Percentiles rank a stretch among this genome's conserved stretches.
phyloP scores from a whole-genome alignment of 2,797 vertebrate species.

The Rallus crepitans region DNA sequence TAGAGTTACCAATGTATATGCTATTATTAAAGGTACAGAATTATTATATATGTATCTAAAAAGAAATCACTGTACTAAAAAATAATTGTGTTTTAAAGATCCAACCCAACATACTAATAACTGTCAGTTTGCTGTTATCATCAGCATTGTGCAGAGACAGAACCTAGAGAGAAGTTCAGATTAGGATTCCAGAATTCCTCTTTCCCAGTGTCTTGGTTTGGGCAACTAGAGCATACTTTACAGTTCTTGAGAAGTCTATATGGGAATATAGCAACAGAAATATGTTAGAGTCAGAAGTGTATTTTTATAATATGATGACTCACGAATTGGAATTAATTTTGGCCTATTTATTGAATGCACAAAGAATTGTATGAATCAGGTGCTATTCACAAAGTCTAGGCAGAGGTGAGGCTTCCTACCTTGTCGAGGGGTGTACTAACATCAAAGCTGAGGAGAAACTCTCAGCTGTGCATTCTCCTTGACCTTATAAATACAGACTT shows the following conservation, averaged over 20 bases:
- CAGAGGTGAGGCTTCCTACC: background rate
- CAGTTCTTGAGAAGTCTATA: background rate
- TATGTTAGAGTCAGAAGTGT: background rate
- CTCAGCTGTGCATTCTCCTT: background rate
- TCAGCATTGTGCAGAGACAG: background rate
- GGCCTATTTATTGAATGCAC: background rate
- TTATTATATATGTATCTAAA: background rate
- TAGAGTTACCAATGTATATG: background rate
- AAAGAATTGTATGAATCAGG: background rate
- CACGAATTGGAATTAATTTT: background rate
- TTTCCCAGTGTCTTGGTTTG: background rate
- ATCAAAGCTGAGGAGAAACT: background rate
- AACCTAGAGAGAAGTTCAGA: background rate
- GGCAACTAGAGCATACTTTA: background rate
- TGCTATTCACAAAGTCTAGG: background rate
- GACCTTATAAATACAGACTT: background rate
- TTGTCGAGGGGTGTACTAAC: background rate
- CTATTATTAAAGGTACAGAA: background rate
- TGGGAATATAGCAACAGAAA: background rate
- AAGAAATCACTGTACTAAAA: background rate
- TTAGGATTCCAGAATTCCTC: background rate
- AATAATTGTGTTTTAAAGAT: background rate
- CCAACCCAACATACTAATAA: background rate
- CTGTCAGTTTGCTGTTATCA: background rate
- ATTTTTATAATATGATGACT: background rate